Conservation (phyloP, 37 sponge, comb jelly and placozoan genomes). For the Eunapius fragilis region DNA sequence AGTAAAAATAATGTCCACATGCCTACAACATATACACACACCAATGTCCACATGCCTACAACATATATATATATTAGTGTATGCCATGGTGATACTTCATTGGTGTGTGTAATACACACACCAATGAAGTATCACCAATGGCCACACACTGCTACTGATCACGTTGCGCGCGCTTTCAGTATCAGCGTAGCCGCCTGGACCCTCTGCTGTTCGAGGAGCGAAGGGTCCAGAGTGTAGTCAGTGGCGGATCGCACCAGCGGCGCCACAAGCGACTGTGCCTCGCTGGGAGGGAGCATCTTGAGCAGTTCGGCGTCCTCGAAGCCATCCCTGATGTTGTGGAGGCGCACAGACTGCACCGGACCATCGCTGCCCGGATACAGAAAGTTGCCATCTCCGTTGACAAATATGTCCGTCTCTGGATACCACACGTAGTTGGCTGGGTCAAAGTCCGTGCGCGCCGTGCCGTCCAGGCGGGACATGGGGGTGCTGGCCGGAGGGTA, state of each 20-base stretch:
- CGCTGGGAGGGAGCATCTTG: background rate
- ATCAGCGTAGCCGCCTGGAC: slow-evolving; percentile 3
- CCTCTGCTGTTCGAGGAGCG: slow-evolving; percentile 25
- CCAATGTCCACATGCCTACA: too few relatives aligned
- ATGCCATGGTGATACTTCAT: too few relatives aligned
- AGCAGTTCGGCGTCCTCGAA: slow-evolving; percentile 47
- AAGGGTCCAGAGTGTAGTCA: slow-evolving; percentile 39
- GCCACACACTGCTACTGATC: too few relatives aligned
- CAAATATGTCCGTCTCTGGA: slow-evolving; percentile 41
- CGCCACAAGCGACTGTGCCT: background rate
- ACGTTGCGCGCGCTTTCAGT: background rate
- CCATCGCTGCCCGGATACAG: slow-evolving; percentile 26
- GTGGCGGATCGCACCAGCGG: slow-evolving; percentile 16
- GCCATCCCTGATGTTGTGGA: slow-evolving; percentile 38
- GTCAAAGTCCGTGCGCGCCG: slow-evolving; percentile 43
- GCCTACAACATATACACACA: too few relatives aligned
- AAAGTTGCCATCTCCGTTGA: slow-evolving; percentile 47
- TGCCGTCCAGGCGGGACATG: slow-evolving; percentile 5
- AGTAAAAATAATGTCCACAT: too few relatives aligned
- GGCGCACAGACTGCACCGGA: slow-evolving; percentile 11
- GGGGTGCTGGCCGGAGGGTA: slow-evolving; percentile 4
- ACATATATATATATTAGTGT: too few relatives aligned
- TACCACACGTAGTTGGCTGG: slow-evolving; percentile 44
- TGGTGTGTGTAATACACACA: too few relatives aligned
- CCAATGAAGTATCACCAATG: too few relatives aligned